Evolutionary conservation across 1,140 invertebrate species (phyloP).

Genomic region (Augochlora pura): DNA sequence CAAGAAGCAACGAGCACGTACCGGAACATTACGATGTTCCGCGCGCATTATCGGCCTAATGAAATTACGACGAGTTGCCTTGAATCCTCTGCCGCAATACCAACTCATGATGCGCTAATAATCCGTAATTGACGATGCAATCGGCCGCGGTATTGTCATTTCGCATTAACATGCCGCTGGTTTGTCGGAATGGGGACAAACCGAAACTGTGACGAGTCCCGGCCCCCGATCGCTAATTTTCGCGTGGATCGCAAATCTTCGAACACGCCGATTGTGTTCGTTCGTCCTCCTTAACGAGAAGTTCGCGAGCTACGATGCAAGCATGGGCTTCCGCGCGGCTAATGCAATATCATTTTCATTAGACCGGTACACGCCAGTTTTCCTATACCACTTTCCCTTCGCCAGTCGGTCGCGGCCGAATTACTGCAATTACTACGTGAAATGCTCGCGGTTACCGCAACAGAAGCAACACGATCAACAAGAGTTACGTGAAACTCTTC

Average conservation of each 20-base stretch:
- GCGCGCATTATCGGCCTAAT: constrained; percentile 53
- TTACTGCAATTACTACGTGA: constrained; percentile 41
- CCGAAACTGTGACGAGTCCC: no score
- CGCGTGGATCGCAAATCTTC: no score
- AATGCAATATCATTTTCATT: no score
- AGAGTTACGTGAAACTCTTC: constrained; percentile 45
- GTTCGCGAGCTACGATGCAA: no score
- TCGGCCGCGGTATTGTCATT: constrained; percentile 9
- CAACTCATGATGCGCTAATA: constrained; percentile 30
- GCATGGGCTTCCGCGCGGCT: no score
- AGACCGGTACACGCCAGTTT: not conserved
- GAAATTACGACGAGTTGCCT: constrained; percentile 56
- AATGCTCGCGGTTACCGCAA: constrained; percentile 38
- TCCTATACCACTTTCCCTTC: constrained; percentile 15
- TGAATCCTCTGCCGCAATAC: constrained; percentile 37
- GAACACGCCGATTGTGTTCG: no score
- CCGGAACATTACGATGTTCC: constrained; percentile 52
- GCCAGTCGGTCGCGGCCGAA: not conserved
- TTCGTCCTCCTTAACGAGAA: no score
- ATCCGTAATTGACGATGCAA: constrained; percentile 35
- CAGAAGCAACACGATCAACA: constrained; percentile 36
- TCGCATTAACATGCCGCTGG: constrained; percentile 1
- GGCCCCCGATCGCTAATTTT: no score
- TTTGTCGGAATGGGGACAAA: constrained; percentile 10
- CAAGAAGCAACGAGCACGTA: constrained; percentile 30